Base-by-base conservation (phyloP, 2,113 vertebrate genomes). In the Thalassoma bifasciatum region DNA sequence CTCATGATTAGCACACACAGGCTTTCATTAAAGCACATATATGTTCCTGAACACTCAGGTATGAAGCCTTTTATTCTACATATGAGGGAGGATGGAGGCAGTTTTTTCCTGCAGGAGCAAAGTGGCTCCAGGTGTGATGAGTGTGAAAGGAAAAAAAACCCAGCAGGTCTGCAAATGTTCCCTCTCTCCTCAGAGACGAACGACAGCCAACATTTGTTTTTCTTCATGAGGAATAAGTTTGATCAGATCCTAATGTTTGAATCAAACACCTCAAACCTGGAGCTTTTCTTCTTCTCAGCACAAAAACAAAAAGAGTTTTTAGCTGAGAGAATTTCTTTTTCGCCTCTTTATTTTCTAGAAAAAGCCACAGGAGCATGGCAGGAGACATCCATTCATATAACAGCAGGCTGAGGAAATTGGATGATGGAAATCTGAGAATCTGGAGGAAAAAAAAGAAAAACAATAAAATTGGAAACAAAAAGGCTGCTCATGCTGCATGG, bases 381-480 rank as follows among this genome's bases (percentile, higher is more conserved):
- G 77, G 26, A 77, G 66, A 67, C 42, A 66, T 77, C 70, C 71
- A 72, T 84, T 81, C 50, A 67, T 75, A 72, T 57, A 53, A 57
- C 7, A 51, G 46, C 56, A 10, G 63, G 67, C 44, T 53, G 58
- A 52, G 37, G 21, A 61, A 81, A 83, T 73, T 44, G 52, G 66
- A 72, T 52, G 70, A 87, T 69, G 21, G 52, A 77, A 79, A 30
- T 30, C 30, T 30, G 72, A 81, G 65, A 84, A 83, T 66, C 71
- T 44, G 14, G 42, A 44, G 12, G 59, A 83, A 65, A 76, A 75
- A 54, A 79, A 81, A 71, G 71, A 68, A 63, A 60, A 81, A 82
- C 54, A 67, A 72, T 78, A 53, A 87, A 73, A 52, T 1, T 51
- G 71, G 61, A 76, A 83, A 86, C 83, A 86, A 82, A 80, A 53